Evolutionary conservation across 2,888 invertebrate species (phyloP).

Genomic region (Carterocephalus palaemon): DNA sequence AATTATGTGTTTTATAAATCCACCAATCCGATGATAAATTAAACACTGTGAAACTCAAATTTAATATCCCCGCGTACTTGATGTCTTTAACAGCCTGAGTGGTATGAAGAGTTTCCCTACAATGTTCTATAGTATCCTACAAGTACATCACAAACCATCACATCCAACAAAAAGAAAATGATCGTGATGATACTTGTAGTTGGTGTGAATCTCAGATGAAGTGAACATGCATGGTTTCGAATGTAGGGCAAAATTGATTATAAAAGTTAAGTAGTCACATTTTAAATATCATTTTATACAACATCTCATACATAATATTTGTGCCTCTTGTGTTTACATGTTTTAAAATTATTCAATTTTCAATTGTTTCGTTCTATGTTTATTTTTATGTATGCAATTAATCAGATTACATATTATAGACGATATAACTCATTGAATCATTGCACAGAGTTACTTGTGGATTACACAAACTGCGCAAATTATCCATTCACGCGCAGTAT

Average conservation of each 20-base stretch:
- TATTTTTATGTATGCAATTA: too few species aligned
- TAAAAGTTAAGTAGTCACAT: not conserved
- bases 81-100: not conserved
- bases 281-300: too few species aligned
- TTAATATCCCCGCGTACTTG: not conserved
- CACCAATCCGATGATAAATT: not conserved
- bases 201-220: slow-evolving; percentile 31
- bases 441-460: not conserved
- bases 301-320: too few species aligned
- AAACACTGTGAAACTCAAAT: not conserved
- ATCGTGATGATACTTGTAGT: slow-evolving; percentile 2
- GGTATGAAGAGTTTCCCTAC: slow-evolving; percentile 7
- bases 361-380: too few species aligned
- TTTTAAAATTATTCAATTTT: too few species aligned
- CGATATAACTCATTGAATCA: too few species aligned
- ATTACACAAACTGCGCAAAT: slow-evolving; percentile 8
- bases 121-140: not conserved
- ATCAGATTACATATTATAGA: too few species aligned
- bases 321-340: too few species aligned
- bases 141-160: not conserved
- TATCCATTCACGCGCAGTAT: slow-evolving; percentile 11
- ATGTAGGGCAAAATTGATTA: slow-evolving; percentile 25
- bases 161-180: slow-evolving; percentile 2
- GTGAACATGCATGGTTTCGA: slow-evolving; percentile 39
- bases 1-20: slow-evolving; percentile 3